Evolutionary conservation across 2,888 invertebrate species (phyloP), one percentile per base, ranked within the genome.

Genomic region (Sphaeridia pumilis): DNA sequence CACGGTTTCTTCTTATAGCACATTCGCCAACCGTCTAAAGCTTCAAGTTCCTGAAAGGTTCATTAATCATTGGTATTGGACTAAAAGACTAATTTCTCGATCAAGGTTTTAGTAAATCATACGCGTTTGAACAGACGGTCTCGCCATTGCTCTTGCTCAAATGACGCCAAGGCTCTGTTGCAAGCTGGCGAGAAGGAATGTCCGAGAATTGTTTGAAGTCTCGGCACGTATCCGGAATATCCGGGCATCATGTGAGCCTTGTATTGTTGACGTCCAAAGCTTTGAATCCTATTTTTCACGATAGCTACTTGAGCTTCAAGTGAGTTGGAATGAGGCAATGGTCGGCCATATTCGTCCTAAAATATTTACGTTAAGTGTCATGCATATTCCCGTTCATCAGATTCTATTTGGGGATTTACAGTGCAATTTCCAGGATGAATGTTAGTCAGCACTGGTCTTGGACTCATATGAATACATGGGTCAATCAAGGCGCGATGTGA

Each of bases 1-100:
- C 64, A 64, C 1, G 64, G 64, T 31, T 64, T 64, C 10, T 54
- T 54, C 44, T 61, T 61, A 54, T 64, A 64, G 34, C 64, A 64
- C 49, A 61, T 58, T 21, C 62, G 47, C 64, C 64, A 64, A 17
- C 62, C 64, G 45, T 64, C 64, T 35, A 64, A 35, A 46, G 64
- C 64, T 52, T 64, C 60, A 25, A 62, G 34, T 46, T 64, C 64
- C 61, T 63, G 35, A 17, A 35, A 7, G 31, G 10, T 10, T 14
- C 14, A 10, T 31, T 31, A 10, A 31, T 10, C 7, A 14, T 10
- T 31, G 31, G 7, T 31, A 10, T 31, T 31, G 7, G 7, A 31
- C 31, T 31, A 31, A 7, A 31, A 41, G 17, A 17, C 41, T 17
- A 10, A 41, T 41, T 10, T 17, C 41, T 7, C 41, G 41, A 17